Evolutionary conservation across 2,797 vertebrate species (phyloP), one percentile per base, ranked within the genome.

Genomic region (Neopelma chrysocephalum): DNA sequence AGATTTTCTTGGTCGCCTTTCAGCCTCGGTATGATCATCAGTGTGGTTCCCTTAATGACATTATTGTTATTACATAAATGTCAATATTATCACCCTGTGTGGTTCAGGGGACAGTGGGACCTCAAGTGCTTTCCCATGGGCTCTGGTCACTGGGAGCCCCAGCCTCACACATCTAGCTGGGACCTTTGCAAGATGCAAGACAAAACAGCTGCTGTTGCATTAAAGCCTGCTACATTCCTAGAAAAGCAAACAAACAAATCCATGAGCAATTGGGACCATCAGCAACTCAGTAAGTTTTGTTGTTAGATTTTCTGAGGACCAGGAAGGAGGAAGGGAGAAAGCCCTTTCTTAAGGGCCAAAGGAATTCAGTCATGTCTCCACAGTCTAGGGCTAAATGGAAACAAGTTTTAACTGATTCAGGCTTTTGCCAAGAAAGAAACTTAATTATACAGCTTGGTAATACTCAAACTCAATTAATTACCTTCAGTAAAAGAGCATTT

Each of bases 61-160:
- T 7, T 15, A 6, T 3, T 31, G 8, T 4, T 20, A 2, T 22
- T 7, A 20, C 0, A 4, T 5, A 27, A 10, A 42, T 20, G 32
- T 19, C 43, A 38, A 3, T 4, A 15, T 13, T 32, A 27, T 0
- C 1, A 0, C 27, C 13, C 31, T 26, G n/a, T 0, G 15, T 11
- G 34, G n/a, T 16, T 68, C 6, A 1, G 3, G 26, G 22, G 29
- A 32, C 4, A 11, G 40, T 1, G 29, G 58, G 10, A 57, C 43
- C 43, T 14, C 1, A 1, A 40, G 20, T 2, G 70, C 32, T 58
- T 34, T 21, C 14, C 70, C 11, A 4, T 6, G n/a, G 23, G 26
- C 5, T 40, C 31, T 38, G 54, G 23, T 17, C 56, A 54, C 18
- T 5, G 25, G 8, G 26, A 85, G 9, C 31, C 51, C 11, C 71